phyloP scores from a whole-genome alignment of 1,140 invertebrate genomes.

The Galendromus occidentalis region DNA sequence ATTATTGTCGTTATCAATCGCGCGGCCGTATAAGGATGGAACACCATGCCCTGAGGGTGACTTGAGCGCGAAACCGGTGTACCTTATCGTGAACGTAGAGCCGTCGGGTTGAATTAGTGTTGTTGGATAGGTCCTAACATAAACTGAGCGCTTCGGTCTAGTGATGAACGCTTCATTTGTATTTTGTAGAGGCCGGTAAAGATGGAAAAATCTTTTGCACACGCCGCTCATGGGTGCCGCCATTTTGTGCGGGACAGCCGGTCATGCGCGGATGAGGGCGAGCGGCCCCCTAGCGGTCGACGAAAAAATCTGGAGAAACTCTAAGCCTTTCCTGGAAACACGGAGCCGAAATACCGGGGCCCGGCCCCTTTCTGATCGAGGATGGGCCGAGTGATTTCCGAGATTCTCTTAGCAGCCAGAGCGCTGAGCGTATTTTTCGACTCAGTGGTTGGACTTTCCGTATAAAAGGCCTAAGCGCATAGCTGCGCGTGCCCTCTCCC shows the following conservation, averaged over 20 bases:
- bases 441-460: too few species aligned
- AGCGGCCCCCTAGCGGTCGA: not conserved
- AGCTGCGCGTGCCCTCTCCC: not conserved
- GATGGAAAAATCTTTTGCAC: not conserved
- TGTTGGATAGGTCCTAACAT: not conserved
- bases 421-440: too few species aligned
- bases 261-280: not conserved
- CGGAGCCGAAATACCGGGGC: too few species aligned
- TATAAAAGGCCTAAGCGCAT: not conserved
- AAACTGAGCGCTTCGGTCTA: not conserved
- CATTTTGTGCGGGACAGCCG: not conserved
- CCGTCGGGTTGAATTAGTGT: not conserved
- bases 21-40: too few species aligned
- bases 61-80: not conserved
- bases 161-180: constrained; percentile 10
- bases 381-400: too few species aligned
- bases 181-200: not conserved
- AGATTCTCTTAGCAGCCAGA: too few species aligned
- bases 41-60: too few species aligned
- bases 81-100: constrained; percentile 4
- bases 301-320: not conserved
- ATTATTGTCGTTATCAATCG: too few species aligned
- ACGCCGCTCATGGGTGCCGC: not conserved
- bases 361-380: too few species aligned
- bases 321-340: not conserved